Percentiles rank a stretch among this genome's conserved stretches.
Conservation (phyloP, 2,888 invertebrate genomes). For the Euplexia lucipara region DNA sequence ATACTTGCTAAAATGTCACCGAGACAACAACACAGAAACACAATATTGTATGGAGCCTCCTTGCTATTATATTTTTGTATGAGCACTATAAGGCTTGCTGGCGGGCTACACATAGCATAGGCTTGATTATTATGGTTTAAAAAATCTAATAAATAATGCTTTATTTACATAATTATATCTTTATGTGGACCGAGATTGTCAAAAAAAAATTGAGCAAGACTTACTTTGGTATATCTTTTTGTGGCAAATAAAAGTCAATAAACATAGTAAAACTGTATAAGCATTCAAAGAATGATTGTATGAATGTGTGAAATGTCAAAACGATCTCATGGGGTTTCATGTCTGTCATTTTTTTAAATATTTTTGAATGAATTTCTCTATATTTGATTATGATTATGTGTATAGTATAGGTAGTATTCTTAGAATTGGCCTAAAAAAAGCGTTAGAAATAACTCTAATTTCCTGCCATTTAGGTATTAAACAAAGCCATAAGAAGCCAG, state of each 20-base stretch:
- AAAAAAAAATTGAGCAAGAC: conserved; percentile 3
- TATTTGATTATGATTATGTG: conserved; percentile 45
- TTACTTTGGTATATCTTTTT: neutral
- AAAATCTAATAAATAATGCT: conserved; percentile 53
- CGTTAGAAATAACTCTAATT: neutral
- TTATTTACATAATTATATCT: conserved; percentile 32
- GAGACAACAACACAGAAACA: neutral
- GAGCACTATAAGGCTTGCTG: conserved; percentile 61
- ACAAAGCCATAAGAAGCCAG: conserved; percentile 20
- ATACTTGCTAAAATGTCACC: too few species aligned
- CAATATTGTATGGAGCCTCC: conserved; percentile 44
- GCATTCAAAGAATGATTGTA: conserved; percentile 11
- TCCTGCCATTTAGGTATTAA: conserved; percentile 30
- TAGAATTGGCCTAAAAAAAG: neutral
- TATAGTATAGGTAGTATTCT: conserved; percentile 6
- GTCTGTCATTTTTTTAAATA: conserved; percentile 38
- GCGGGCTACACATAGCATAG: conserved; percentile 54
- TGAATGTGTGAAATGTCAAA: conserved; percentile 16
- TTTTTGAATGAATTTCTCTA: conserved; percentile 47
- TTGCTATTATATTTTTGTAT: conserved; percentile 45
- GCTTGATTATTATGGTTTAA: conserved; percentile 48
- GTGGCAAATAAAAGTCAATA: neutral
- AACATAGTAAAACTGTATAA: neutral
- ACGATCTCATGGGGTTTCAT: conserved; percentile 55
- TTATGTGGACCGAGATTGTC: conserved; percentile 16